Evolutionary conservation across 2,888 invertebrate genomes (phyloP), one percentile per base, ranked within the genome.

Genomic region (Eulithis prunata): DNA sequence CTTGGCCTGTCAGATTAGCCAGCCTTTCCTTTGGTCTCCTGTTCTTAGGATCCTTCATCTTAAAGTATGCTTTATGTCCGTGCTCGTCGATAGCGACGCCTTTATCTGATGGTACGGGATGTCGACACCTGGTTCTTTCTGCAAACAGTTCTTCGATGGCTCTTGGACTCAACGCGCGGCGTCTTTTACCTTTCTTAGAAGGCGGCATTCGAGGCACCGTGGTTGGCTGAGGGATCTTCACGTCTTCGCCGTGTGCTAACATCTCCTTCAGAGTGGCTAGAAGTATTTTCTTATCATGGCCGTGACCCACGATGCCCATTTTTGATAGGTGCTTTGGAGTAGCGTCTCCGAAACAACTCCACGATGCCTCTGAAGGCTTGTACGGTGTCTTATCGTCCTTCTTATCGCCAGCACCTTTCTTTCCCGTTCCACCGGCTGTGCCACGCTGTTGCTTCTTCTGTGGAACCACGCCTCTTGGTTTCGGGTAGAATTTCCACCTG

Each of bases 221-320:
- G 12, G 81, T 66, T 5, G 78, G 80, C 46, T 81, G 70, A n/a
- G 89, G 91, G 66, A 90, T 75, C 47, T 71, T 82, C 0, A 90
- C 79, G 52, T 86, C 77, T 70, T 85, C 83, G 7, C 91, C 92
- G 4, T 78, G 79, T 5, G 82, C 82, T 64, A 86, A 47, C 80
- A 91, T 78, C 12, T 83, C 77, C 62, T 85, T 75, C 46, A 91
- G 75, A 61, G 82, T 83, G 10, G 79, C 69, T 38, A 83, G 61
- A 46, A 93, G 76, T 61, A 89, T 61, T 68, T 83, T 89, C 71
- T 83, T 88, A 66, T 93, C 91, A 3, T 84, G 82, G 1, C 92
- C 91, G 57, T 92, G 92, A 11, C 92, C 91, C 10, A 86, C 70
- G n/a, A 92, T 90, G 11, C 92, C 92, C 79, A 89, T 82, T 75